Evolutionary conservation across 2,888 invertebrate species (phyloP).

Genomic region (Choreutis nemorana): DNA sequence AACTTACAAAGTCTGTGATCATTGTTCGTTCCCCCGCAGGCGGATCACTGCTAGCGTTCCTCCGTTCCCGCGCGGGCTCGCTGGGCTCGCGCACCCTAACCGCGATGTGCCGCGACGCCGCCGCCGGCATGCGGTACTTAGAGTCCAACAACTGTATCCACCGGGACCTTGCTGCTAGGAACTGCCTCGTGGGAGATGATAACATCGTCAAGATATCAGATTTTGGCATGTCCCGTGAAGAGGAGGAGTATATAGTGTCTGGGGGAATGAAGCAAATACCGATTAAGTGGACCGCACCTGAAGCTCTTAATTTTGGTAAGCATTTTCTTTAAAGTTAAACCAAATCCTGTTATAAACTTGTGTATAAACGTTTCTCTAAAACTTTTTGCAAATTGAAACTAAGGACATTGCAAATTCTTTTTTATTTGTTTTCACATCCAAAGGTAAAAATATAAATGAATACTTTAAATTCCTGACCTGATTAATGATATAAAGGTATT

Average conservation of each 20-base stretch:
- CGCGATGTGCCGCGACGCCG: constrained; percentile 93
- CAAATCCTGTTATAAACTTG: no score
- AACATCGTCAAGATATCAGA: constrained; percentile 95
- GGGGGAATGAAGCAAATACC: constrained; percentile 99
- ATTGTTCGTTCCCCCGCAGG: constrained; percentile 66
- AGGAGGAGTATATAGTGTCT: constrained; percentile 95
- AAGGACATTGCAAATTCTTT: no score
- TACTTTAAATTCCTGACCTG: no score
- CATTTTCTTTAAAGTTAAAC: constrained; percentile 3
- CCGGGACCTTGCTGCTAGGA: constrained; percentile 93
- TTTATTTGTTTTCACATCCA: no score
- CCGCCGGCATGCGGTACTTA: constrained; percentile 93
- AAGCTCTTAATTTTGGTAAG: constrained; percentile 91
- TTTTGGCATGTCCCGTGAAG: constrained; percentile 97
- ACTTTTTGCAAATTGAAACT: no score
- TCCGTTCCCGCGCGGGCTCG: constrained; percentile 77
- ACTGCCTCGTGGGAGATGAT: constrained; percentile 88
- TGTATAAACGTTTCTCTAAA: no score
- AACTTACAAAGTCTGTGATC: no score
- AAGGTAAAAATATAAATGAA: no score
- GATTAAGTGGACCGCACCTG: constrained; percentile 98
- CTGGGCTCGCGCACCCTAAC: constrained; percentile 75
- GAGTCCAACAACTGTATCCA: constrained; percentile 97
- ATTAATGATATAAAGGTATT: no score
- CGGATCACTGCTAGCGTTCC: constrained; percentile 88